Percentiles rank a stretch among this genome's conserved stretches.
Evolutionary conservation across 2,888 invertebrate species (phyloP).

Genomic region (Fragum whitleyi): DNA sequence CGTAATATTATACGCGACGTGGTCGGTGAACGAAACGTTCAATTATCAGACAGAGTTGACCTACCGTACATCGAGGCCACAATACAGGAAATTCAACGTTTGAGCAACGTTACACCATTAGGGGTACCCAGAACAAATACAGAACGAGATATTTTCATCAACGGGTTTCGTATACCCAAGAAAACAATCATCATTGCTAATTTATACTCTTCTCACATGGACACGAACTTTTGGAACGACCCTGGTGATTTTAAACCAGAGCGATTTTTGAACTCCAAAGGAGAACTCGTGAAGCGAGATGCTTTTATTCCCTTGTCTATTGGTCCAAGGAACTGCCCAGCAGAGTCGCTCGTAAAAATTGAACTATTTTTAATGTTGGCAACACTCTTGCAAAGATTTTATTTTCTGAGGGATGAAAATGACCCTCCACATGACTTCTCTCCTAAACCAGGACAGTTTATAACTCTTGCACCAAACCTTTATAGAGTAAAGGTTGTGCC

Average conservation of each 20-base stretch:
- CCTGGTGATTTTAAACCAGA: slow-evolving; percentile 22
- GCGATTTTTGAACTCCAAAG: slow-evolving; percentile 15
- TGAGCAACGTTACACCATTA: slow-evolving; percentile 22
- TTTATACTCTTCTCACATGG: slow-evolving; percentile 22
- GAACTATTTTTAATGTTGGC: slow-evolving; percentile 25
- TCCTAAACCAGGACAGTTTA: slow-evolving; percentile 2
- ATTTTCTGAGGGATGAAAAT: slow-evolving; percentile 6
- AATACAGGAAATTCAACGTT: slow-evolving; percentile 17
- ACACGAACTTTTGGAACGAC: slow-evolving; percentile 21
- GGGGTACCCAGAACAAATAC: slow-evolving; percentile 28
- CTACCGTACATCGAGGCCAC: slow-evolving; percentile 24
- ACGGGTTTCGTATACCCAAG: slow-evolving; percentile 27
- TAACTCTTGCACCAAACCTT: slow-evolving; percentile 8
- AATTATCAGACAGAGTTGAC: neutral
- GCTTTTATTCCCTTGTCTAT: slow-evolving; percentile 24
- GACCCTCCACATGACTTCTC: slow-evolving; percentile 7
- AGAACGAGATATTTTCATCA: slow-evolving; percentile 15
- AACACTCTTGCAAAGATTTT: slow-evolving; percentile 22
- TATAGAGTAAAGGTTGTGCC: slow-evolving; percentile 12
- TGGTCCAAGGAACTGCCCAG: slow-evolving; percentile 24
- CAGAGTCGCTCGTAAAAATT: slow-evolving; percentile 8
- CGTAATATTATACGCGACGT: neutral
- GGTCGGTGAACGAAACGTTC: slow-evolving; percentile 14
- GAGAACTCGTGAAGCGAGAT: neutral
- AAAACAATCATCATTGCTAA: slow-evolving; percentile 20